Evolutionary conservation across 2,888 invertebrate species (phyloP).

Genomic region (Pimpla rufipes): DNA sequence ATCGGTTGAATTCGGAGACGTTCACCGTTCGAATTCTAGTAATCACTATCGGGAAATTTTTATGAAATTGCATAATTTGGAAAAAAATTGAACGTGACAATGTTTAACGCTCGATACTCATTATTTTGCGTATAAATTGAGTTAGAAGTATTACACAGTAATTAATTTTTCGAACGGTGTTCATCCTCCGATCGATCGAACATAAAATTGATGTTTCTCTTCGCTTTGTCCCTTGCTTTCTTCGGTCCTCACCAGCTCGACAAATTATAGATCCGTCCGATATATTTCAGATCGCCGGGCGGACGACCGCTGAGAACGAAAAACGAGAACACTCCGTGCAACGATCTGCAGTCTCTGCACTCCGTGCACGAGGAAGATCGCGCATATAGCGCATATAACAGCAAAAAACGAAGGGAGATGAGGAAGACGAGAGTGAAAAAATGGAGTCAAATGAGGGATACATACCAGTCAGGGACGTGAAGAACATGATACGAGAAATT

Average conservation of each 20-base stretch:
- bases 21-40: too few relatives aligned
- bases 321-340: too few relatives aligned
- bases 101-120: too few relatives aligned
- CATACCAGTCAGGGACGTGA: not conserved
- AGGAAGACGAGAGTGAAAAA: not conserved
- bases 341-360: too few relatives aligned
- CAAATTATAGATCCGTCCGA: not conserved
- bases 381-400: not conserved
- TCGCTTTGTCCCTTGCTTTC: not conserved
- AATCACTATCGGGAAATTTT: too few relatives aligned
- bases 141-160: too few relatives aligned
- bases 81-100: too few relatives aligned
- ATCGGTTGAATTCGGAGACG: not conserved
- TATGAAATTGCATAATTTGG: too few relatives aligned
- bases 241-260: not conserved
- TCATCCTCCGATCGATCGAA: too few relatives aligned
- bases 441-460: not conserved
- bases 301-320: slow-evolving; percentile 80
- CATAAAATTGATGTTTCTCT: not conserved
- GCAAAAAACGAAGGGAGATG: slow-evolving; percentile 1
- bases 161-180: too few relatives aligned
- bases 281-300: slow-evolving; percentile 80
- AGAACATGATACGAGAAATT: not conserved
- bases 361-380: not conserved
- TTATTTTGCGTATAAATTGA: too few relatives aligned